A percentile compares a stretch with the other conserved stretches of the same genome.
phyloP scores from a whole-genome alignment of 1,140 invertebrate genomes.

The Prorops nasuta region DNA sequence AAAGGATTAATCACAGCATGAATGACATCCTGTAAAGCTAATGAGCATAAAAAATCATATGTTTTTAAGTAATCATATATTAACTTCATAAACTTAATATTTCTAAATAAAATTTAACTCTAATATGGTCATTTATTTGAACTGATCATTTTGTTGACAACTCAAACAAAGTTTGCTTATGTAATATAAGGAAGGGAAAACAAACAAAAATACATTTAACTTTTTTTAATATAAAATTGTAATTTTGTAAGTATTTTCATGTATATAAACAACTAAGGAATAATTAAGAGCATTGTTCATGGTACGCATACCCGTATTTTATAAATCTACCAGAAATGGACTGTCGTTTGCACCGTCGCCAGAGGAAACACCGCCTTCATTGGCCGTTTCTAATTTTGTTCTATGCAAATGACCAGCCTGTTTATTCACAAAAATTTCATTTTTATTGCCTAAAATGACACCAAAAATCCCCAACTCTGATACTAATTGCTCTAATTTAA shows the following conservation, averaged over 20 bases:
- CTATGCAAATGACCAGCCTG: constrained; percentile 90
- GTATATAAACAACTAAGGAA: too few relatives aligned
- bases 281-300: too few relatives aligned
- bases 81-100: not conserved
- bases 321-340: constrained; percentile 55
- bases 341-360: constrained; percentile 87
- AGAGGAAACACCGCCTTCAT: constrained; percentile 90
- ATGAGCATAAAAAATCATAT: too few relatives aligned
- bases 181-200: too few relatives aligned
- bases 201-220: too few relatives aligned
- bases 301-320: not conserved
- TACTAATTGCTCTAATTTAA: constrained; percentile 51
- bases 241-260: too few relatives aligned
- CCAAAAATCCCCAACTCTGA: constrained; percentile 95
- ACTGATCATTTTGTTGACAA: too few relatives aligned
- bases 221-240: too few relatives aligned
- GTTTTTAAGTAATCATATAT: constrained; percentile 1
- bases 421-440: constrained; percentile 69
- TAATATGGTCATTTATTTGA: not conserved
- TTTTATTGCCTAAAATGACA: constrained; percentile 75
- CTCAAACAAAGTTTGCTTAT: too few relatives aligned
- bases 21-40: constrained; percentile 66
- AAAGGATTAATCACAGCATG: constrained; percentile 76
- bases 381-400: constrained; percentile 77
- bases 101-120: not conserved